Evolutionary conservation across 2,113 vertebrate genomes (phyloP).

Genomic region (Thermophis baileyi): DNA sequence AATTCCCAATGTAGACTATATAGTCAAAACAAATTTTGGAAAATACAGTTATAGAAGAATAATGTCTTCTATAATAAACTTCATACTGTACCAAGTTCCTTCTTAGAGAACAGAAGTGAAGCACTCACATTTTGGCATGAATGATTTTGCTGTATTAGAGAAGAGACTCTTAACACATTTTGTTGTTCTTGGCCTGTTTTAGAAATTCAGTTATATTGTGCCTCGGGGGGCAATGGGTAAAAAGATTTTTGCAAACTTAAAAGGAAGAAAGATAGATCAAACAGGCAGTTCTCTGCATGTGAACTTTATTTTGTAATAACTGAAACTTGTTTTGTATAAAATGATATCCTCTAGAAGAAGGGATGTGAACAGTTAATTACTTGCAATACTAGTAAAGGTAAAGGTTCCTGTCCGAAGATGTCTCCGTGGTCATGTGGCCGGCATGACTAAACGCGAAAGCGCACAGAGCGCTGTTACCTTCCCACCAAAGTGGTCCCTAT

Average conservation of each 20-base stretch:
- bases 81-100: not conserved
- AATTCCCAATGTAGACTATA: not conserved
- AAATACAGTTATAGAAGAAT: not conserved
- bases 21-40: not conserved
- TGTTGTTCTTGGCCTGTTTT: not conserved
- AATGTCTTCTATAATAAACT: not conserved
- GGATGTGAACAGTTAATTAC: not conserved
- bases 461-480: too few species aligned
- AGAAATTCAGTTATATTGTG: not conserved
- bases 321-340: constrained; percentile 12
- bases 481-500: too few species aligned
- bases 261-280: not conserved
- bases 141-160: not conserved
- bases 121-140: not conserved
- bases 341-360: not conserved
- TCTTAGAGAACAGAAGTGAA: not conserved
- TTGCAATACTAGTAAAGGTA: not conserved
- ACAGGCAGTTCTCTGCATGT: not conserved
- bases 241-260: not conserved
- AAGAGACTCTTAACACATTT: not conserved
- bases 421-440: too few species aligned
- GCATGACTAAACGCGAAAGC: too few species aligned
- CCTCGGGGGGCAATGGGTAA: not conserved
- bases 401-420: too few species aligned
- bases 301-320: not conserved